Conservation (phyloP, 2,113 vertebrate species). For the Salminus brasiliensis region DNA sequence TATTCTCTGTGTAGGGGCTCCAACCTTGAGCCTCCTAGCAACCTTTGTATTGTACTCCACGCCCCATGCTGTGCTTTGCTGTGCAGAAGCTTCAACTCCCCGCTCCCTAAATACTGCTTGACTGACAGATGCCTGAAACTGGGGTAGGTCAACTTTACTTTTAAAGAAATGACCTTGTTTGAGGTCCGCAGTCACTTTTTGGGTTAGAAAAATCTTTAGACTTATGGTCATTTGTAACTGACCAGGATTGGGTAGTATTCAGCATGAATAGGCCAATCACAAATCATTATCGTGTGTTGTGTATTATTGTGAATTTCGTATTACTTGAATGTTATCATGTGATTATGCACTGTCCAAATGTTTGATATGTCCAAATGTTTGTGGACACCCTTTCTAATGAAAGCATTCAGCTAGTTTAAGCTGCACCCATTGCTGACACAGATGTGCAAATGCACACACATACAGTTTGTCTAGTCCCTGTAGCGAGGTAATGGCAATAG, state of each 20-base stretch:
- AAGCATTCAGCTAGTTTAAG: too few relatives aligned
- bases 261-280: background rate
- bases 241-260: background rate
- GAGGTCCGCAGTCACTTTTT: background rate
- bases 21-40: conserved; percentile 42
- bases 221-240: background rate
- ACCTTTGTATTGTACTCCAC: conserved; percentile 39
- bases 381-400: too few relatives aligned
- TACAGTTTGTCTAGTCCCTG: too few relatives aligned
- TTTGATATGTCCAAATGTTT: too few relatives aligned
- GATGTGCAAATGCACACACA: too few relatives aligned
- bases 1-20: conserved; percentile 16
- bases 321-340: background rate
- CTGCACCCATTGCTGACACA: too few relatives aligned
- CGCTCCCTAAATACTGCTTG: background rate
- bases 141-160: conserved; percentile 24
- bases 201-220: background rate
- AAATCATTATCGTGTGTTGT: too few relatives aligned
- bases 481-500: too few relatives aligned
- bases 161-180: background rate
- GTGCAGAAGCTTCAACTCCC: conserved; percentile 4
- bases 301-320: background rate
- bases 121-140: background rate
- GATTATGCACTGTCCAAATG: background rate
- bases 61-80: conserved; percentile 8